phyloP scores from a whole-genome alignment of 2,888 invertebrate species.

The Muschampia plurimacula region DNA sequence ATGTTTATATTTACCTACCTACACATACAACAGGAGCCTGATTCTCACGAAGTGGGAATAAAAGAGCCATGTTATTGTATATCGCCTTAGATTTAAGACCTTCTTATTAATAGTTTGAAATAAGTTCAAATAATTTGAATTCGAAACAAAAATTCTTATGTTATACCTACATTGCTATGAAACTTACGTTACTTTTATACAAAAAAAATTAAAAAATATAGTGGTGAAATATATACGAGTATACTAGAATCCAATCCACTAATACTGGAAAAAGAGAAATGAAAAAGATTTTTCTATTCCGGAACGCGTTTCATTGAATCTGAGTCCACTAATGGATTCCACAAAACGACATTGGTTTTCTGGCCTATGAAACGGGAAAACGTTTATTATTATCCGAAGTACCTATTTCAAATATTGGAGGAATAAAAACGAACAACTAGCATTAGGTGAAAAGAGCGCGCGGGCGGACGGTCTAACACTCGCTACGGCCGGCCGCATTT shows the following conservation, averaged over 20 bases:
- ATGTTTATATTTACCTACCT: no score
- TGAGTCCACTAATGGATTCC: constrained; percentile 3
- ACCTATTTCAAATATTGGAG: background rate
- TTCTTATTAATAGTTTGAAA: no score
- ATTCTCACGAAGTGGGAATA: no score
- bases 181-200: no score
- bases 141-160: no score
- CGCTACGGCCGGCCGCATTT: constrained; percentile 74
- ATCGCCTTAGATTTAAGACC: no score
- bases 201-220: background rate
- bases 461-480: constrained; percentile 56
- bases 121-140: no score
- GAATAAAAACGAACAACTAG: constrained; percentile 41
- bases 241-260: constrained; percentile 2
- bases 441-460: constrained; percentile 60
- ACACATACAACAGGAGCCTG: no score
- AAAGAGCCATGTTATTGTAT: no score
- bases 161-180: no score
- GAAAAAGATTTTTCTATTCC: constrained; percentile 6
- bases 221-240: background rate
- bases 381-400: background rate
- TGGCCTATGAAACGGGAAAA: background rate
- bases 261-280: constrained; percentile 4
- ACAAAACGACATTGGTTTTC: constrained; percentile 11
- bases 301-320: constrained; percentile 6